Base-by-base conservation (phyloP, 2,888 invertebrate species). In the Tethea ocularis region DNA sequence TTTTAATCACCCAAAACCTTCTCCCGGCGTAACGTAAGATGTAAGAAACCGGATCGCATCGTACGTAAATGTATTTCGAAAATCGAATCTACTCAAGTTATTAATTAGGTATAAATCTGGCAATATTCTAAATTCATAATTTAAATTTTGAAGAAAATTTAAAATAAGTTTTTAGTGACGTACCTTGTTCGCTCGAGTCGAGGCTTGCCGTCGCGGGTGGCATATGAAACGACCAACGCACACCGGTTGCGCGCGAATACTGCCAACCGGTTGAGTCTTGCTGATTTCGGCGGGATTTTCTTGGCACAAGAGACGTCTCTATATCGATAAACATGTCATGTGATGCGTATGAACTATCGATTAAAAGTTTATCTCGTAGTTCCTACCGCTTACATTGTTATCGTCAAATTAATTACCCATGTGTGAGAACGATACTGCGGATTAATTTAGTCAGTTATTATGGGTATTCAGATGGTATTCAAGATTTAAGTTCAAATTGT, bases 201-300 rank as follows among this genome's bases (percentile, higher is more conserved):
- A 62, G 80, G 67, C 62, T 68, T 61, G 64, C 63, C 59, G 67
- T 61, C 59, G 72, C 69, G 69, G 80, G 63, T 66, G 82, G 77
- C 88, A 87, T 88, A 66, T 63, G 75, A 74, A n/a, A 67, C 68
- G 64, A 67, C 83, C 71, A 26, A 56, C 75, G 67, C 83, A 79
- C 82, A 84, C 87, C 80, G 84, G 83, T 82, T 80, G 80, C 87
- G 82, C 84, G 86, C 83, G 82, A 64, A 68, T 74, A 87, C 88
- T 88, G 84, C 67, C 74, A 68, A 65, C 63, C 58, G 66, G 58
- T 64, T 55, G 67, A 62, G 69, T 46, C 69, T 69, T 69, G 63
- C 64, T 60, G 66, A 72, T 80, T 82, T 82, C 77, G 76, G 83
- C 83, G 83, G 80, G 82, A 83, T 76, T 73, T 72, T 72, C 68